Base-by-base conservation (phyloP, 2,888 invertebrate genomes). In the Buathra laborator region DNA sequence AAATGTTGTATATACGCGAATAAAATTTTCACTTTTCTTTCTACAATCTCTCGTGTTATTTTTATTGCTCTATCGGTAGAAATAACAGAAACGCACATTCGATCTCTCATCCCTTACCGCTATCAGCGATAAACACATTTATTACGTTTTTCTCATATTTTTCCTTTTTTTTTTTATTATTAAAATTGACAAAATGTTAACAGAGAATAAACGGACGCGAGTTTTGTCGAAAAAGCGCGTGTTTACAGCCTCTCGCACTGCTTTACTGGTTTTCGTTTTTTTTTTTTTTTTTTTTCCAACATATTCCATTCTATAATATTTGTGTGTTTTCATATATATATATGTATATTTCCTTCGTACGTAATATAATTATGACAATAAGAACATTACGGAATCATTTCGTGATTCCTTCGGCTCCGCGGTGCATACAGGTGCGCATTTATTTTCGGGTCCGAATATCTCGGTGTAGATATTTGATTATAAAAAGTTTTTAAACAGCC, bases 141-240 rank as follows among this genome's bases (percentile, higher is more conserved):
- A 66, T 81, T 79, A 78, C 53, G 43, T 56, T 56, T 56, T 56
- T 70, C 43, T 19, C 19, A 16, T 59, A 12, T 19, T 53, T 48
- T 44, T 29, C 37, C 9, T 72, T 59, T 67, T 77, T 86, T 76
- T 70, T 82, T 87, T 87, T 83, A 72, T 86, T 86, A 87, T 86
- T 86, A 84, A 88, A 87, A 88, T 89, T 87, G 88, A 90, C 86
- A 88, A 88, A 90, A 85, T 89, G 84, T 86, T 90, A 89, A 88
- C 88, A 89, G 84, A 75, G 72, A 88, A 88, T 90, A 90, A 87
- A 88, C 68, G 81, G 78, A 85, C 83, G 77, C 82, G 82, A 16
- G 56, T 66, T 32, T 76, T 59, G 68, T 82, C 37, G 70, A 75
- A 80, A 77, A 75, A 37, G 37, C 67, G 70, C 67, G 64, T 56